phyloP scores from a whole-genome alignment of 2,888 invertebrate species.

The Eucriotettix oculatus region DNA sequence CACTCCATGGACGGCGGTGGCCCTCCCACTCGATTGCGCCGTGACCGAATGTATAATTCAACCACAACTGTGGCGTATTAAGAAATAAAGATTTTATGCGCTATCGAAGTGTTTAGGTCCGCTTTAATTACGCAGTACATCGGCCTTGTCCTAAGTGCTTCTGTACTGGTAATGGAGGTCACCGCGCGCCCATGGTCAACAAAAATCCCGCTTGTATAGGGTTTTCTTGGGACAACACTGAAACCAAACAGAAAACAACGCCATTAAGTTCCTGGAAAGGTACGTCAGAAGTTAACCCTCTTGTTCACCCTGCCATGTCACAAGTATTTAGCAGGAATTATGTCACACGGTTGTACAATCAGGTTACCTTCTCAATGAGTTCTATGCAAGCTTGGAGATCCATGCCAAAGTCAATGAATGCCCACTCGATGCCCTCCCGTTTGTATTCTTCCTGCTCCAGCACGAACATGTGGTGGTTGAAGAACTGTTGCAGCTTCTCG shows the following conservation, averaged over 20 bases:
- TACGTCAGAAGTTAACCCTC: neutral
- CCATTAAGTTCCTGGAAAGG: neutral
- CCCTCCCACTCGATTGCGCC: too few species aligned
- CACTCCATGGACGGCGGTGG: neutral
- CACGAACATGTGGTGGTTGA: constrained; percentile 99
- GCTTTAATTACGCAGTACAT: too few species aligned
- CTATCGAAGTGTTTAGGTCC: too few species aligned
- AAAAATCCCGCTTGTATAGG: neutral
- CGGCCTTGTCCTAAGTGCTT: too few species aligned
- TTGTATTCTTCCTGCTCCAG: constrained; percentile 99
- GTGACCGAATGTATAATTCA: too few species aligned
- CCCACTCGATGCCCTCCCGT: constrained; percentile 92
- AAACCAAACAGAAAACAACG: neutral
- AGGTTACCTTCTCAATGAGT: constrained; percentile 84
- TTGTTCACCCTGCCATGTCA: neutral
- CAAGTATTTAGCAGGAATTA: neutral
- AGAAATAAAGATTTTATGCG: too few species aligned
- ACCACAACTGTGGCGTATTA: too few species aligned
- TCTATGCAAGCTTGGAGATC: constrained; percentile 97
- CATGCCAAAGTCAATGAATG: constrained; percentile 99
- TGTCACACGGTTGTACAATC: neutral
- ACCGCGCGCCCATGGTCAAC: neutral
- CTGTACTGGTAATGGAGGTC: neutral
- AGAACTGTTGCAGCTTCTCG: constrained; percentile 98
- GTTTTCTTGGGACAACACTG: neutral